Conservation (phyloP, 1,140 invertebrate genomes). For the Cepaea nemoralis region DNA sequence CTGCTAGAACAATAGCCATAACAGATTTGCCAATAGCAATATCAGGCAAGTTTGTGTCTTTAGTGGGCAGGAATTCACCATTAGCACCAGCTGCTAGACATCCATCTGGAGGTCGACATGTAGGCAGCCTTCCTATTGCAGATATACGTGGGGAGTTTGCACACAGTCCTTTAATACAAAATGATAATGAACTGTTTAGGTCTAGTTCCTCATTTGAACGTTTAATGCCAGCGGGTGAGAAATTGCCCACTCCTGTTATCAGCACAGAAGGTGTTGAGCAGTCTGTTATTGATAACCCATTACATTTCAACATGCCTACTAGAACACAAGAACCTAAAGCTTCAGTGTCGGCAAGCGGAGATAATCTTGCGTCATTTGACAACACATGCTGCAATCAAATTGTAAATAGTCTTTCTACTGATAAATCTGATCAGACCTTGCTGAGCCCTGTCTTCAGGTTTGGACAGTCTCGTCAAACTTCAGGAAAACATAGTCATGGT, state of each 20-base stretch:
- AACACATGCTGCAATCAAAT: background rate
- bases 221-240: background rate
- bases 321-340: background rate
- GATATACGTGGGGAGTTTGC: background rate
- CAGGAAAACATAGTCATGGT: background rate
- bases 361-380: background rate
- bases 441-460: background rate
- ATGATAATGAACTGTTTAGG: background rate
- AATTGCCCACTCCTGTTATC: background rate
- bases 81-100: background rate
- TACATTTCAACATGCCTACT: background rate
- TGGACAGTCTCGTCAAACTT: background rate
- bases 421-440: too few species aligned
- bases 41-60: background rate
- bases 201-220: background rate
- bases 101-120: background rate
- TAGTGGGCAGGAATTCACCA: background rate
- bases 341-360: background rate
- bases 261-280: background rate
- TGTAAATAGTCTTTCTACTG: background rate
- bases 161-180: background rate
- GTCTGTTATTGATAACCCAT: background rate
- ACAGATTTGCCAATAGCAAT: conserved; percentile 6
- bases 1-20: conserved; percentile 21
- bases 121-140: background rate